phyloP scores from a whole-genome alignment of 2,888 invertebrate species.

The Digitonthophagus gazella region DNA sequence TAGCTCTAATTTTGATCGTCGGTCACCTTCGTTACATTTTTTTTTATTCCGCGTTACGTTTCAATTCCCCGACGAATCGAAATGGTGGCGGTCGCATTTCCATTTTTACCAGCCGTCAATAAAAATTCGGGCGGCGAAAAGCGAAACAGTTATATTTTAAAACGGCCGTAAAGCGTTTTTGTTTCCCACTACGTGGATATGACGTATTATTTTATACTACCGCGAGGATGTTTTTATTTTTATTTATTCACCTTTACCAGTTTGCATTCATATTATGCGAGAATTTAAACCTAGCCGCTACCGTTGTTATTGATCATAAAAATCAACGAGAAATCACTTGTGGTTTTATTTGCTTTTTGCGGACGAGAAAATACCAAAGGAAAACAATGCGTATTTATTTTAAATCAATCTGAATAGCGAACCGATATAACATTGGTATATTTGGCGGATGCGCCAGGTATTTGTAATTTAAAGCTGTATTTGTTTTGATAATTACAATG shows the following conservation, averaged over 20 bases:
- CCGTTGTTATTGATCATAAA: too few relatives aligned
- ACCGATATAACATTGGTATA: too few relatives aligned
- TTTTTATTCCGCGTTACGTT: background rate
- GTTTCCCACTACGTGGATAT: background rate
- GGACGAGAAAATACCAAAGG: too few relatives aligned
- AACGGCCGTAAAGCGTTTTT: background rate
- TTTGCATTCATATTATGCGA: background rate
- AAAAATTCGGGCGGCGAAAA: background rate
- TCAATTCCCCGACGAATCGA: background rate
- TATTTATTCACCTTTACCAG: background rate
- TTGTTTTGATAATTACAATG: too few relatives aligned
- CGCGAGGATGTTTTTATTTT: background rate
- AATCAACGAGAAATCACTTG: too few relatives aligned
- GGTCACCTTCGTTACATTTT: conserved; percentile 1
- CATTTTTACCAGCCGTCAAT: background rate
- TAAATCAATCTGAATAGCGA: too few relatives aligned
- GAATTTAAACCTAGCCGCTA: background rate
- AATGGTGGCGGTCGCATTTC: background rate
- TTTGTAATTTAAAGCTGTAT: too few relatives aligned
- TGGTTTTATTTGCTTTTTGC: too few relatives aligned
- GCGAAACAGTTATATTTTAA: background rate
- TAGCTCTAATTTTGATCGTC: background rate
- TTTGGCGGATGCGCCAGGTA: too few relatives aligned
- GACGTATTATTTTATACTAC: background rate
- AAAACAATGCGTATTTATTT: too few relatives aligned